Evolutionary conservation across 2,113 vertebrate species (phyloP), one percentile per base, ranked within the genome.

Genomic region (Hippopotamus amphibius): DNA sequence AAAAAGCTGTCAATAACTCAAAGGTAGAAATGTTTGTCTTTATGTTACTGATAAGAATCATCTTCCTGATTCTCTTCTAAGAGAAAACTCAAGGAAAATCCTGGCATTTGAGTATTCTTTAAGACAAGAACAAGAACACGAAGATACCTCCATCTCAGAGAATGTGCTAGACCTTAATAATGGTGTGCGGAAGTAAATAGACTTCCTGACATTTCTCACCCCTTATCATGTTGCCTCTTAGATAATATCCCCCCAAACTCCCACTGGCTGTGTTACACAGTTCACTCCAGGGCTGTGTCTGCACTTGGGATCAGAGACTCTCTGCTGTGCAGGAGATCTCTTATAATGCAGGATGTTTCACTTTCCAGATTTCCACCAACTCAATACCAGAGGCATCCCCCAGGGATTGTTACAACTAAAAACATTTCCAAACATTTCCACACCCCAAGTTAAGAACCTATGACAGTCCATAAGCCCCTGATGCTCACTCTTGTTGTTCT

Each of bases 1-100:
- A n/a, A 93, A 83, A 79, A 65, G 7, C 1, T 90, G 19, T 88
- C 66, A 80, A 17, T 83, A 92, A 66, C 74, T 94, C 86, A 82
- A 95, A 92, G n/a, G 22, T 87, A 79, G 61, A 59, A 90, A 71
- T 63, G 33, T 41, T 24, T 90, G 17, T 96, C 53, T 77, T 66
- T 69, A 30, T 81, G n/a, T 26, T 80, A 63, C 50, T 46, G 6
- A 28, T 81, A 80, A 72, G 17, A 86, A 93, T 90, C 79, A 90
- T 83, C 13, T 76, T 37, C 10, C 41, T 65, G 10, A 37, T 55
- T 57, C 24, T 72, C 46, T 96, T 76, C 55, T 69, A 90, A 95
- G 3, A 87, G 24, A 65, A 87, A 93, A 84, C 13, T 72, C 74
- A 63, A 90, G 30, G 65, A 77, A 74, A 74, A 59, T 26, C 19